phyloP scores from a whole-genome alignment of 2,797 vertebrate genomes.

The Bradypodion pumilum region DNA sequence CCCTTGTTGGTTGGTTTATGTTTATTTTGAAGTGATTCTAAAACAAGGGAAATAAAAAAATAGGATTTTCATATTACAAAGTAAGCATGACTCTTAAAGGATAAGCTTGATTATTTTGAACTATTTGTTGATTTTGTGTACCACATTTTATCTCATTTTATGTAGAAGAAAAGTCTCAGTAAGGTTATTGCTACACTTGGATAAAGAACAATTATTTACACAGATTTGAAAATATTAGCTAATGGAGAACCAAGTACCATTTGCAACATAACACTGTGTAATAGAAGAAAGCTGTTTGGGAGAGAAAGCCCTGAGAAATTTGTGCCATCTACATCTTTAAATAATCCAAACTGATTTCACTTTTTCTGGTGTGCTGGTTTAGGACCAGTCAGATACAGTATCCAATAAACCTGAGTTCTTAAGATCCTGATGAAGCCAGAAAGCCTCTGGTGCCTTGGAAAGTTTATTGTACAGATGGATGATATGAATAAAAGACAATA shows the following conservation, averaged over 20 bases:
- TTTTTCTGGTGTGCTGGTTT: background rate
- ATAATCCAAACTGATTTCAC: background rate
- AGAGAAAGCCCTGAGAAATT: background rate
- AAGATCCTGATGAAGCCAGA: no score
- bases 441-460: no score
- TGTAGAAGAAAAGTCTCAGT: background rate
- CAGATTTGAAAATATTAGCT: background rate
- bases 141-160: background rate
- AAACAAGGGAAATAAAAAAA: slow-evolving; percentile 10
- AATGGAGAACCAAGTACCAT: background rate
- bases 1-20: slow-evolving; percentile 25
- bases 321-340: background rate
- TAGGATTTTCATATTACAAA: background rate
- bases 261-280: no score
- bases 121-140: background rate
- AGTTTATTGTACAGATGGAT: no score
- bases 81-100: background rate
- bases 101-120: background rate
- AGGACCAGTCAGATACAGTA: no score
- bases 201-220: background rate
- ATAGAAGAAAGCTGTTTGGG: background rate
- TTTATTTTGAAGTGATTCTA: slow-evolving; percentile 19
- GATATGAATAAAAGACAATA: no score
- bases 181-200: background rate
- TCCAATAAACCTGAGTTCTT: no score